Conservation (phyloP, 2,797 vertebrate genomes). For the Micropoecilia bifurca region DNA sequence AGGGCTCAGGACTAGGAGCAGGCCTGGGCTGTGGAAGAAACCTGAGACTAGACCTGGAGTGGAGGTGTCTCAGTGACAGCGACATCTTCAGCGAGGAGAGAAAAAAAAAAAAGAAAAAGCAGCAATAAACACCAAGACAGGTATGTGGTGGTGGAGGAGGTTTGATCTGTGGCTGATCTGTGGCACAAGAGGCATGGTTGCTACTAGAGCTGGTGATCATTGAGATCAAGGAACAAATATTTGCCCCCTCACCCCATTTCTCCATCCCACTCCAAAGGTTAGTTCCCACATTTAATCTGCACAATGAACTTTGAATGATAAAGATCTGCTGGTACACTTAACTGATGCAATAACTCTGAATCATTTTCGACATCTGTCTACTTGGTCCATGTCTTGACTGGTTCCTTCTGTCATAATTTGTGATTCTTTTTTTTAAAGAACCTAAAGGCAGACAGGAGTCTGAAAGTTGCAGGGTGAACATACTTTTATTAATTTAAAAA, state of each 20-base stretch:
- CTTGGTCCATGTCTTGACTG: background rate
- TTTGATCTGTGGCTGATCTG: background rate
- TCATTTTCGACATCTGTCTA: background rate
- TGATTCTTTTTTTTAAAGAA: background rate
- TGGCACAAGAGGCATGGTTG: background rate
- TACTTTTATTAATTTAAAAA: background rate
- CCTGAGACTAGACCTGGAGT: too few species aligned
- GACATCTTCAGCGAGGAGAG: too few species aligned
- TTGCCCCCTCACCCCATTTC: background rate
- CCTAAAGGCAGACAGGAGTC: background rate
- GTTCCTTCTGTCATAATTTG: background rate
- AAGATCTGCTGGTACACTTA: background rate
- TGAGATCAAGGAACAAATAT: background rate
- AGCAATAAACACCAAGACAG: too few species aligned
- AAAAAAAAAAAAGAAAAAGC: too few species aligned
- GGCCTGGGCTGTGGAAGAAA: too few species aligned
- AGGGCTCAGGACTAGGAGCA: too few species aligned
- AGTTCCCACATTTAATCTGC: background rate
- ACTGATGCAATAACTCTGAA: background rate
- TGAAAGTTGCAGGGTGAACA: background rate
- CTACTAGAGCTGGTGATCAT: background rate
- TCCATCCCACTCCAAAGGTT: background rate
- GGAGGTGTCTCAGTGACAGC: too few species aligned
- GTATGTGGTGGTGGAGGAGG: background rate
- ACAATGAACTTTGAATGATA: background rate